Evolutionary conservation across 2,113 vertebrate genomes (phyloP).

Genomic region (Mesitornis unicolor): DNA sequence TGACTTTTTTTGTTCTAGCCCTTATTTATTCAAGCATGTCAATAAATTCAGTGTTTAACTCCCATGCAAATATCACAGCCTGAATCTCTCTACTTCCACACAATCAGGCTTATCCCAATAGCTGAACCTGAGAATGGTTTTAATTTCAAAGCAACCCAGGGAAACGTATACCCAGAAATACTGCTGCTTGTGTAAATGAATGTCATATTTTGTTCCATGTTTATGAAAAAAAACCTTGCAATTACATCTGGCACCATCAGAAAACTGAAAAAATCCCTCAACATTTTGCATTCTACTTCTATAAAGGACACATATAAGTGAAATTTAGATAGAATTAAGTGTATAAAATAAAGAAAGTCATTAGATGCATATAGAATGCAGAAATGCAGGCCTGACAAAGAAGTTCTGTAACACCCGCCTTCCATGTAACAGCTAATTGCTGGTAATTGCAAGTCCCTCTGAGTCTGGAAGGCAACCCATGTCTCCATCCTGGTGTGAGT

Average conservation of each 20-base stretch:
- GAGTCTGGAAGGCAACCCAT: background rate
- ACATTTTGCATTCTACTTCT: background rate
- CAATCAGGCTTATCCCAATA: background rate
- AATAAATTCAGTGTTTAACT: background rate
- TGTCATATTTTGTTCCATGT: background rate
- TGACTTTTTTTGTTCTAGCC: background rate
- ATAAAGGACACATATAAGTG: background rate
- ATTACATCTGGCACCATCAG: background rate
- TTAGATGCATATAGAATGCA: background rate
- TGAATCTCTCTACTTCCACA: background rate
- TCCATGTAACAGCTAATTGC: background rate
- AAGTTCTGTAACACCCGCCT: background rate
- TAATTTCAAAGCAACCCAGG: background rate
- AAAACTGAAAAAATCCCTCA: background rate
- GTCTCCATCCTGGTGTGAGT: background rate
- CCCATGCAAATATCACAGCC: background rate
- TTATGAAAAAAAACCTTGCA: background rate
- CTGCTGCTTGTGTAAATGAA: background rate
- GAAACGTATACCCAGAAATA: background rate
- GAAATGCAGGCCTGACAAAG: background rate
- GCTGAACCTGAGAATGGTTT: background rate
- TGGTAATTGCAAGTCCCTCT: background rate
- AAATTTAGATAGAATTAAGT: background rate
- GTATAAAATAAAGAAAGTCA: background rate
- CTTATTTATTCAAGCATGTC: background rate